Percentiles rank a stretch among this genome's conserved stretches.
Conservation (phyloP, 2,113 vertebrate genomes). For the Tachysurus fulvidraco region DNA sequence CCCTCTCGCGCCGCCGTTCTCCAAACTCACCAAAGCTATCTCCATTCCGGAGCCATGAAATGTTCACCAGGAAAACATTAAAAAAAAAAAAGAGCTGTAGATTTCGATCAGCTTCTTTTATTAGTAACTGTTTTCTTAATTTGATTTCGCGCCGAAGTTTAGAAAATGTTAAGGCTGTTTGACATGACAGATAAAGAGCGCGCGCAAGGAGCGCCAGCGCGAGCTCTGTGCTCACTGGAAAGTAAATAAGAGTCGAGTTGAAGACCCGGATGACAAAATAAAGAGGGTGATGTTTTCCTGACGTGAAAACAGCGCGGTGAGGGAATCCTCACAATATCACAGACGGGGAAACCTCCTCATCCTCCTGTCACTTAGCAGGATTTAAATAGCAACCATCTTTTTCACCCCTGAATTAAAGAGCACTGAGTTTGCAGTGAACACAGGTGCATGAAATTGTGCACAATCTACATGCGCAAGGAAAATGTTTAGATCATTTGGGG, state of each 20-base stretch:
- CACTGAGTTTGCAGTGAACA: neutral
- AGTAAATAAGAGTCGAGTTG: slow-evolving; percentile 25
- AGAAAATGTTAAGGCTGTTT: neutral
- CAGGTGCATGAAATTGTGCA: neutral
- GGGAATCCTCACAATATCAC: slow-evolving; percentile 25
- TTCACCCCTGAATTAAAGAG: neutral
- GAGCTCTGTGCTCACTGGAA: slow-evolving; percentile 7
- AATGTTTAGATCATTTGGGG: neutral
- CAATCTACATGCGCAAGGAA: neutral
- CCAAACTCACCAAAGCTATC: slow-evolving; percentile 86
- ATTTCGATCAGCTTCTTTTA: slow-evolving; percentile 43
- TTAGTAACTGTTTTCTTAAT: neutral
- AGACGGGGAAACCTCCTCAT: slow-evolving; percentile 3
- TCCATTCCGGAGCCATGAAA: slow-evolving; percentile 82
- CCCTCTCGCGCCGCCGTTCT: slow-evolving; percentile 80
- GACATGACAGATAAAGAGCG: neutral
- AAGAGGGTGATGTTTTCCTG: slow-evolving; percentile 1
- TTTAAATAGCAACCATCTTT: neutral
- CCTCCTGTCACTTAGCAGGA: neutral
- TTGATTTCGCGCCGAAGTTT: neutral
- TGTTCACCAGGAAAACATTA: slow-evolving; percentile 6
- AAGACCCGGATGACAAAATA: slow-evolving; percentile 27
- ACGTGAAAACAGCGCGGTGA: neutral
- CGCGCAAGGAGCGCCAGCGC: slow-evolving; percentile 17
- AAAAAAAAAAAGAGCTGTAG: slow-evolving; percentile 62